Conservation (phyloP, 2,888 invertebrate species). For the Cantharis flavilabris region DNA sequence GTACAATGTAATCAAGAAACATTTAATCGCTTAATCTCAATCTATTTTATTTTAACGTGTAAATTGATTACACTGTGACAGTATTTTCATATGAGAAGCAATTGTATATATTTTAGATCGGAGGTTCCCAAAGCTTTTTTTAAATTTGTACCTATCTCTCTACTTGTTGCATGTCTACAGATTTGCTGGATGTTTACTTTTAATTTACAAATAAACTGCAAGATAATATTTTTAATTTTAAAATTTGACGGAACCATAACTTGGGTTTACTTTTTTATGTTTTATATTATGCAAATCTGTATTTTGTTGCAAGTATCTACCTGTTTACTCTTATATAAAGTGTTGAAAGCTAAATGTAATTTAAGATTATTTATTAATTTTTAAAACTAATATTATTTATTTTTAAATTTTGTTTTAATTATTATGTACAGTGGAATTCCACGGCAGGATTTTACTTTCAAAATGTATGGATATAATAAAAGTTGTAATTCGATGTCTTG, state of each 20-base stretch:
- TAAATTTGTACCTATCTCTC: background rate
- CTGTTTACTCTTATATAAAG: background rate
- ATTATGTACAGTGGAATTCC: background rate
- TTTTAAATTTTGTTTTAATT: background rate
- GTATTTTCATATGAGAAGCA: background rate
- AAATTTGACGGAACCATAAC: background rate
- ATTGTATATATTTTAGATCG: background rate
- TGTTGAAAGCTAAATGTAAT: background rate
- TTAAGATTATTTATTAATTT: background rate
- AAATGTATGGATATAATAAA: too few species aligned
- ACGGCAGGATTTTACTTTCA: background rate
- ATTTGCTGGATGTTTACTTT: background rate
- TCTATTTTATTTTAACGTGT: background rate
- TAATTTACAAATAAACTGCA: background rate
- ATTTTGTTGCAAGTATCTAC: background rate
- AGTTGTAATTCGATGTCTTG: background rate
- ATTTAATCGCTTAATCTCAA: background rate
- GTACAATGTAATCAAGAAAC: constrained; percentile 16
- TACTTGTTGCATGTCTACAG: background rate
- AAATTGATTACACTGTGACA: constrained; percentile 7
- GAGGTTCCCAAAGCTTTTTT: background rate
- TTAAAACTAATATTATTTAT: background rate
- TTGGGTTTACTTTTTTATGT: background rate
- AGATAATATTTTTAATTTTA: background rate
- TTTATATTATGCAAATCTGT: background rate